Percentiles rank a stretch among this genome's conserved stretches.
Conservation (phyloP, 2,888 invertebrate genomes). For the Thera britannica region DNA sequence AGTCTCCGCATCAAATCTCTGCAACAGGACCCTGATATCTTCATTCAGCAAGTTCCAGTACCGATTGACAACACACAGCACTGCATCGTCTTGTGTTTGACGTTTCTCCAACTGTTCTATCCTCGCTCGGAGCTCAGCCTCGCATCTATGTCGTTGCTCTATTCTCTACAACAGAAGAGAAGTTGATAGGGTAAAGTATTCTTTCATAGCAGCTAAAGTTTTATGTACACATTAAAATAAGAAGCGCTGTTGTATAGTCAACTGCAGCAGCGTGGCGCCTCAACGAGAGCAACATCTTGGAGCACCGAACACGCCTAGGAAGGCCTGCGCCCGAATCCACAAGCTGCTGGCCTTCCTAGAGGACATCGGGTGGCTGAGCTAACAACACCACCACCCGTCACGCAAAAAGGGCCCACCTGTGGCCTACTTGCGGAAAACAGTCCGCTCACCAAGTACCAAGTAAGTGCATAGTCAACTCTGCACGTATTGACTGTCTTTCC, state of each 20-base stretch:
- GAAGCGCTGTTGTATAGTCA: not conserved
- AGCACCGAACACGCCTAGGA: no score
- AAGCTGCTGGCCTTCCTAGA: no score
- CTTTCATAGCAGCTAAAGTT: not conserved
- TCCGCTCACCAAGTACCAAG: no score
- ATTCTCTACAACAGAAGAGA: slow-evolving; percentile 86
- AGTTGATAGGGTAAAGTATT: not conserved
- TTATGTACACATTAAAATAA: not conserved
- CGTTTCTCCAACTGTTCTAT: slow-evolving; percentile 97
- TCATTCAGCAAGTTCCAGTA: slow-evolving; percentile 99
- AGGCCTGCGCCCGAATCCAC: no score
- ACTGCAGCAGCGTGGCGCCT: no score
- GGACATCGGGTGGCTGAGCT: no score
- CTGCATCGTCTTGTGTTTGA: slow-evolving; percentile 98
- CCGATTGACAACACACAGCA: slow-evolving; percentile 98
- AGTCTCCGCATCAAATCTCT: slow-evolving; percentile 98
- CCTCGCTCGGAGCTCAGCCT: slow-evolving; percentile 93
- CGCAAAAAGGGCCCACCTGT: no score
- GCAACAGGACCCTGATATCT: slow-evolving; percentile 96
- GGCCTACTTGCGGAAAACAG: no score
- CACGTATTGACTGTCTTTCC: no score
- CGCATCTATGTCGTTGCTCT: slow-evolving; percentile 95
- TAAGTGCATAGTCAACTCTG: no score
- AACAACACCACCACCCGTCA: no score
- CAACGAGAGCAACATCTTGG: no score